Evolutionary conservation across 2,113 vertebrate species (phyloP).

Genomic region (Nettapus auritus): DNA sequence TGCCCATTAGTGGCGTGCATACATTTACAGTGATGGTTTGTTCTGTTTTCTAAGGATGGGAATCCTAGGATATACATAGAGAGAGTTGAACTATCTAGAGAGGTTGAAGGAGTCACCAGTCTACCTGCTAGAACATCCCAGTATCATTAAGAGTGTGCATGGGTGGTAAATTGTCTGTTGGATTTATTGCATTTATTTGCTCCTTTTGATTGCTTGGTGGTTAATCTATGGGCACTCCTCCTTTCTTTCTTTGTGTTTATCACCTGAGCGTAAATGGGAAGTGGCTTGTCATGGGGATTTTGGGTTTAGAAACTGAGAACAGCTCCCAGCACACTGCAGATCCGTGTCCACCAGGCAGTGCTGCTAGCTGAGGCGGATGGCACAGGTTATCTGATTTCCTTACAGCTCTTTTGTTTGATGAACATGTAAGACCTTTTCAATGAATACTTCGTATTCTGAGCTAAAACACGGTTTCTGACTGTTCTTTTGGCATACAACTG

Average conservation of each 20-base stretch:
- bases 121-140: background rate
- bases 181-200: background rate
- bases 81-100: background rate
- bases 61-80: background rate
- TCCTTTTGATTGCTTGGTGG: background rate
- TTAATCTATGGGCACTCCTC: background rate
- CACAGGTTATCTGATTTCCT: background rate
- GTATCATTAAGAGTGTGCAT: background rate
- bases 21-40: background rate
- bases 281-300: background rate
- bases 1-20: background rate
- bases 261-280: background rate
- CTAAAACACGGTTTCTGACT: background rate
- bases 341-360: background rate
- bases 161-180: background rate
- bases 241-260: background rate
- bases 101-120: background rate
- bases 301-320: background rate
- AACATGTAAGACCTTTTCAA: background rate
- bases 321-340: background rate
- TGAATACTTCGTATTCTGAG: background rate
- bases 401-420: background rate
- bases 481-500: background rate
- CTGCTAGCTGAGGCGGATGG: background rate
- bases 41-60: background rate